Base-by-base conservation (phyloP, 2,113 vertebrate species). In the Eupsittula cactorum region DNA sequence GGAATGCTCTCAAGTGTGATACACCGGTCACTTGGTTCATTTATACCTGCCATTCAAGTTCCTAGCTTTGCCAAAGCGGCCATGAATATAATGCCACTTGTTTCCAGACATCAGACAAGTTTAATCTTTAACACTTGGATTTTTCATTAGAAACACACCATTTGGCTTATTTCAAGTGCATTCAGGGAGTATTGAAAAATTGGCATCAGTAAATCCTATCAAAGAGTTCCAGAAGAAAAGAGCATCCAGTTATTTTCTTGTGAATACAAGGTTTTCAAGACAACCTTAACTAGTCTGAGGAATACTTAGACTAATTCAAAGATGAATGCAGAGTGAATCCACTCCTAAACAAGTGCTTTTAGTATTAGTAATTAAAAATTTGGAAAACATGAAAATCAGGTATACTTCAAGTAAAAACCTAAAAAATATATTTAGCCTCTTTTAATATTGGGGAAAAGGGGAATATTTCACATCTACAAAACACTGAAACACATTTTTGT, bases 71-170 rank as follows among this genome's bases (percentile, higher is more conserved):
- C 69, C 39, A 68, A 53, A 90, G 67, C 77, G 27, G 24, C 42
- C 75, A 62, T 81, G 55, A 62, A 64, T 86, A 41, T 69, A 82
- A 69, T 35, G 27, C 46, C 50, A 57, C 57, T 91, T 93, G 47
- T 70, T 94, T 86, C 76, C 63, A 88, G 50, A 70, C 16, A 77
- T 35, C 60, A 92, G 76, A 46, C 25, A 78, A 39, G 44, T 78
- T 93, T 88, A 88, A 37, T 62, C 39, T 83, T 70, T 59, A 92
- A 90, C 50, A 92, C 83, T 4, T 67, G 41, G 60, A 24, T 80
- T 83, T 90, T 90, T 83, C 86, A 93, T 93, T 95, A 67, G 68
- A 86, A 94, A 49, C 13, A 46, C 74, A 41, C 23, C 9, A 59
- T 67, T 86, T 74, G 25, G 21, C 68, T 73, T 88, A 46, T 86